Percentiles rank a stretch among this genome's conserved stretches.
phyloP scores from a whole-genome alignment of 2,797 vertebrate genomes.

The Micrastur ruficollis region DNA sequence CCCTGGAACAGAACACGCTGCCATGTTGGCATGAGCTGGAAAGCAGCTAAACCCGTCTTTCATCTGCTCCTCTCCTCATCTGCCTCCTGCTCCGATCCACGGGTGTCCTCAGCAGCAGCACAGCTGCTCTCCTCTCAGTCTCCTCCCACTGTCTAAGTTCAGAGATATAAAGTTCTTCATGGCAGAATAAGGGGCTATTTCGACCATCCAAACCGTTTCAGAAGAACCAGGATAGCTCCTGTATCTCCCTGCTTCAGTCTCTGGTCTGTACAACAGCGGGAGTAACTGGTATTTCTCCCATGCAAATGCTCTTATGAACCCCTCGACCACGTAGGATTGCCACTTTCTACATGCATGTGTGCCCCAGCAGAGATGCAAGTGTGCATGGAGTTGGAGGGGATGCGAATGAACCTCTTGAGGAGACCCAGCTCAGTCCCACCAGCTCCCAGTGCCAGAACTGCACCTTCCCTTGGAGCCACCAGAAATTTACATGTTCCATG shows the following conservation, averaged over 20 bases:
- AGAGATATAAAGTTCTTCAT: neutral
- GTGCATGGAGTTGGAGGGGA: neutral
- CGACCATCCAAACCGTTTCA: neutral
- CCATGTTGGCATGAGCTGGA: neutral
- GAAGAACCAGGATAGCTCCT: neutral
- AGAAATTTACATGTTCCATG: neutral
- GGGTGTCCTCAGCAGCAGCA: neutral
- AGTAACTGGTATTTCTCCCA: neutral
- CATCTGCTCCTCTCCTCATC: neutral
- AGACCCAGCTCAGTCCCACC: neutral
- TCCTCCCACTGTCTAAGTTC: neutral
- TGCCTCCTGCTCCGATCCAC: neutral
- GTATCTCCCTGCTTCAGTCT: neutral
- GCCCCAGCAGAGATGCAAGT: neutral
- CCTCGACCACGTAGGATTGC: neutral
- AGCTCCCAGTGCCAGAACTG: rapidly evolving
- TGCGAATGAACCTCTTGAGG: neutral
- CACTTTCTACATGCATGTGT: rapidly evolving
- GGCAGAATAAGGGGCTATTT: neutral
- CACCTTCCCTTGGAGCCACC: neutral
- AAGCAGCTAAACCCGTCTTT: neutral
- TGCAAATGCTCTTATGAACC: neutral
- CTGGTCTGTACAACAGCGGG: neutral
- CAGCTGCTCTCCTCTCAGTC: neutral
- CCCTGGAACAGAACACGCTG: neutral